A percentile compares a stretch with the other conserved stretches of the same genome.
These are phyloP conservation scores for Caenorhabditis becei DNA, from an alignment of 2,888 invertebrate species.

Conservation along the genomic window DNA sequence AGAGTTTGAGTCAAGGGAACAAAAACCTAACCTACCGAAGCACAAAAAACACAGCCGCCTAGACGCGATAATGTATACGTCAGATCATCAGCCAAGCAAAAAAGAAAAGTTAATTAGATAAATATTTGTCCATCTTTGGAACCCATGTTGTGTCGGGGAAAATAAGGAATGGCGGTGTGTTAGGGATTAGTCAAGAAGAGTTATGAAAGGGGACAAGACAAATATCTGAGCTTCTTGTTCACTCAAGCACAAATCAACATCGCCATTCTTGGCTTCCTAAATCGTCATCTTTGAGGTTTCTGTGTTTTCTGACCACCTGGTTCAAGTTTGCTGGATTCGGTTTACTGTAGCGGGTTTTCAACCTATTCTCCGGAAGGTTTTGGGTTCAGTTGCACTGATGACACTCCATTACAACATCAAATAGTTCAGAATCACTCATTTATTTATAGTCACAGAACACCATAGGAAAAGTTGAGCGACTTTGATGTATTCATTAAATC, in stretches of 20 bases:
- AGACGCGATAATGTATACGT: no score
- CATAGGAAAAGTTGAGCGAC: constrained; percentile 41
- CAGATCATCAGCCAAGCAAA: no score
- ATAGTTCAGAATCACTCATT: no score
- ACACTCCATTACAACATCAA: not conserved
- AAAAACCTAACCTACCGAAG: not conserved
- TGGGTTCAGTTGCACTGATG: no score
- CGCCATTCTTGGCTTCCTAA: constrained; percentile 20
- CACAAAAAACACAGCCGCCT: no score
- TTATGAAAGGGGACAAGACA: not conserved
- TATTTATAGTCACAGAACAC: constrained; percentile 13
- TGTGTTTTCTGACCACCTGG: constrained; percentile 3
- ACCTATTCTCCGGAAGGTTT: no score
- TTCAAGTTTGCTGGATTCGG: not conserved
- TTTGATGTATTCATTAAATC: constrained; percentile 48
- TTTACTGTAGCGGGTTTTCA: no score
- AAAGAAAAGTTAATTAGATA: not conserved
- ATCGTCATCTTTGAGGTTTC: constrained; percentile 12
- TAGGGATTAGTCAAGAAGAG: not conserved
- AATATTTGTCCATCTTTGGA: not conserved
- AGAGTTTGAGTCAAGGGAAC: not conserved
- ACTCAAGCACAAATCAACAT: constrained; percentile 29
- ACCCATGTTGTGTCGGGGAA: not conserved
- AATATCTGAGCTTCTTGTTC: constrained; percentile 34
- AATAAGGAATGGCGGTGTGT: not conserved